Percentiles rank a stretch among this genome's conserved stretches.
phyloP scores from a whole-genome alignment of 1,140 invertebrate genomes.

The Venustaconcha ellipsiformis region DNA sequence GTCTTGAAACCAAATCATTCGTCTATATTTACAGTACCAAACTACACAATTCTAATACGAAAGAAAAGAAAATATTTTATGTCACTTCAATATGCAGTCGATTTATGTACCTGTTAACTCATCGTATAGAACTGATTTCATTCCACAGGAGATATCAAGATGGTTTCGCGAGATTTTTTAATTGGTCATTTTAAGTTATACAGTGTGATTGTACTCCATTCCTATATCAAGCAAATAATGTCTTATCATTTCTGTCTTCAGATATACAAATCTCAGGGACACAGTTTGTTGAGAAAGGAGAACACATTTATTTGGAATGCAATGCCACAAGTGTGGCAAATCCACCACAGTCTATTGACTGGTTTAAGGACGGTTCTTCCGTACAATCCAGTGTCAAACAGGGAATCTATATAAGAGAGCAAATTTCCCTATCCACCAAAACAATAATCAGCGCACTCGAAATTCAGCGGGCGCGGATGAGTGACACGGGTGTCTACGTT shows the following conservation, averaged over 20 bases:
- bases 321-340: constrained; percentile 35
- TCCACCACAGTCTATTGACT: constrained; percentile 46
- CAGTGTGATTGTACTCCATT: too few relatives aligned
- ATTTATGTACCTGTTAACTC: too few relatives aligned
- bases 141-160: too few relatives aligned
- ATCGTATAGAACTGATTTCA: too few relatives aligned
- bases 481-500: constrained; percentile 50
- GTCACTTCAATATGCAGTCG: too few relatives aligned
- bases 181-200: too few relatives aligned
- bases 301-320: constrained; percentile 48
- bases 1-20: too few relatives aligned
- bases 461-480: constrained; percentile 40
- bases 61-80: too few relatives aligned
- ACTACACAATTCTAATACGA: too few relatives aligned
- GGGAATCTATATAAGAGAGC: constrained; percentile 13
- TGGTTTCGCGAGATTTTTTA: too few relatives aligned
- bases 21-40: too few relatives aligned
- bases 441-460: constrained; percentile 45
- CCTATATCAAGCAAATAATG: too few relatives aligned
- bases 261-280: constrained; percentile 47
- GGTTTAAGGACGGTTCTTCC: constrained; percentile 52
- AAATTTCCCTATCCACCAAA: constrained; percentile 19
- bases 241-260: constrained; percentile 18
- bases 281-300: constrained; percentile 53
- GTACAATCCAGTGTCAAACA: constrained; percentile 5